phyloP scores from a whole-genome alignment of 2,888 invertebrate species.

The Leistus spinibarbis region DNA sequence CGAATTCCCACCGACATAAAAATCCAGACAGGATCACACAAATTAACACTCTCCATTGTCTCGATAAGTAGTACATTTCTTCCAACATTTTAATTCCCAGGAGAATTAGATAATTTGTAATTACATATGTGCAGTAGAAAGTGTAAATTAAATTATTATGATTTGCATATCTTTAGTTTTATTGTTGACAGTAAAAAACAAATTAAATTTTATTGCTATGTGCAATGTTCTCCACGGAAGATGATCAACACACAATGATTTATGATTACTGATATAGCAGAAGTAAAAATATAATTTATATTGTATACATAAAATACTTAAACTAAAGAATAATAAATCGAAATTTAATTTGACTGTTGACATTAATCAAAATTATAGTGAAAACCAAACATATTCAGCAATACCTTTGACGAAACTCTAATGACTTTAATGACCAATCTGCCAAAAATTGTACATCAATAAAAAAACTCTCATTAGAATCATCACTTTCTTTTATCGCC shows the following conservation, averaged over 20 bases:
- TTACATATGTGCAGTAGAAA: neutral
- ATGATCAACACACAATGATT: neutral
- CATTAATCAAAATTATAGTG: neutral
- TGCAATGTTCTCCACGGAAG: neutral
- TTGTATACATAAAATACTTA: neutral
- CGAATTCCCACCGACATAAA: neutral
- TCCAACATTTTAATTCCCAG: neutral
- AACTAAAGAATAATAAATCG: constrained; percentile 3
- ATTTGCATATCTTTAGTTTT: neutral
- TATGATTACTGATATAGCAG: no score
- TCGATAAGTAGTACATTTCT: neutral
- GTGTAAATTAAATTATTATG: neutral
- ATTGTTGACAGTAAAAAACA: neutral
- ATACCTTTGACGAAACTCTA: neutral
- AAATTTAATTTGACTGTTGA: neutral
- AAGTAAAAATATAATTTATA: no score
- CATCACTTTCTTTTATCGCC: neutral
- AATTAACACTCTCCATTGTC: neutral
- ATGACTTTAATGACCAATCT: neutral
- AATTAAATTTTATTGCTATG: neutral
- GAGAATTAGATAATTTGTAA: neutral
- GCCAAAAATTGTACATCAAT: neutral
- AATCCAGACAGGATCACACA: neutral
- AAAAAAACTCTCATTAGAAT: neutral
- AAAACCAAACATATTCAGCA: neutral